A percentile compares a stretch with the other conserved stretches of the same genome.
Evolutionary conservation across 1,140 invertebrate genomes (phyloP).

Genomic region (Patella vulgata): DNA sequence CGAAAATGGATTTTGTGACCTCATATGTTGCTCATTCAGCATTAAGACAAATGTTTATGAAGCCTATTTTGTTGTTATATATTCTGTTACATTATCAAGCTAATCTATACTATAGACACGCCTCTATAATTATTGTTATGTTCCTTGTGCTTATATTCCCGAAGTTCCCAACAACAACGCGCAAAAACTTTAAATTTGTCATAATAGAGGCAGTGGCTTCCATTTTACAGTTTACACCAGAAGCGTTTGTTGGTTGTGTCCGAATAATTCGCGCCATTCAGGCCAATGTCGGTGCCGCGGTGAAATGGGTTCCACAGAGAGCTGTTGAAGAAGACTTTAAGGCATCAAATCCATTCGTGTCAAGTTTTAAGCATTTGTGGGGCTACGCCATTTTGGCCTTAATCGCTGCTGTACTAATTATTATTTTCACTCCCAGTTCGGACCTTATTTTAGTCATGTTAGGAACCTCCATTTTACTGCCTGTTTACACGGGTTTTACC

Average conservation of each 20-base stretch:
- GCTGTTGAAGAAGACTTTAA: constrained; percentile 57
- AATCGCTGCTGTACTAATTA: constrained; percentile 30
- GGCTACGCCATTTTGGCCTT: constrained; percentile 45
- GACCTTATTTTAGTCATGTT: constrained; percentile 41
- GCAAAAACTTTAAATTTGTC: constrained; percentile 50
- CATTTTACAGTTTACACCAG: constrained; percentile 57
- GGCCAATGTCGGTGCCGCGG: constrained; percentile 44
- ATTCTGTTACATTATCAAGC: constrained; percentile 47
- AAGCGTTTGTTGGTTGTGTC: constrained; percentile 55
- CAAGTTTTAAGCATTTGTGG: constrained; percentile 56
- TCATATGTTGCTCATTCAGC: constrained; percentile 55
- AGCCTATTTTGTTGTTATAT: constrained; percentile 53
- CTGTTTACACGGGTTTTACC: constrained; percentile 50
- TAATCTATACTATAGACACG: constrained; percentile 43
- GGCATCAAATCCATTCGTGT: constrained; percentile 51
- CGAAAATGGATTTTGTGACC: constrained; percentile 51
- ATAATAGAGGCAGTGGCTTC: constrained; percentile 54
- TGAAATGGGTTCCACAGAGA: constrained; percentile 57
- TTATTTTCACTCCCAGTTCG: constrained; percentile 33
- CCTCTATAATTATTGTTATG: constrained; percentile 52
- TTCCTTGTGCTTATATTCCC: constrained; percentile 57
- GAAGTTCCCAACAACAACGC: constrained; percentile 52
- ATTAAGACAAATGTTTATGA: constrained; percentile 58
- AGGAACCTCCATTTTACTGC: constrained; percentile 39
- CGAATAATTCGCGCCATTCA: constrained; percentile 48